Conservation (phyloP, 2,113 vertebrate genomes). For the Acanthochromis polyacanthus region DNA sequence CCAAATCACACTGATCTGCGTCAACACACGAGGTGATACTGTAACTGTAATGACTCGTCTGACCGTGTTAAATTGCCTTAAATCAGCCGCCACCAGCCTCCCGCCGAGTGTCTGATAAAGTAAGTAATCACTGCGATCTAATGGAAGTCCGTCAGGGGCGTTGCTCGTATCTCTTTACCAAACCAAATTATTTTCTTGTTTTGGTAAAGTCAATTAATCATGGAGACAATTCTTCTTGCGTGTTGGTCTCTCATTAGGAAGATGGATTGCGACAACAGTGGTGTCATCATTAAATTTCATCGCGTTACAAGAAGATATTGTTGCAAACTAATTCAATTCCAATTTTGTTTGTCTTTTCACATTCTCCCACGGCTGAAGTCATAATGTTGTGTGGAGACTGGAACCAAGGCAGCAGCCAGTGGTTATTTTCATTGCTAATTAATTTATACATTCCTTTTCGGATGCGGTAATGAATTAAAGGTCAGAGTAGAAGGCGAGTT, state of each 20-base stretch:
- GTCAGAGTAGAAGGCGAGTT: neutral
- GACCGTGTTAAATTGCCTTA: conserved; percentile 25
- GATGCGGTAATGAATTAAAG: neutral
- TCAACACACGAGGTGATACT: conserved; percentile 34
- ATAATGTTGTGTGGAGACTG: conserved; percentile 1
- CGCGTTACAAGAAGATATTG: conserved; percentile 47
- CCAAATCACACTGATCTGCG: conserved; percentile 38
- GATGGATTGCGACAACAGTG: too few species aligned
- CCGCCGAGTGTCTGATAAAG: conserved; percentile 52
- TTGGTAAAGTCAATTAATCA: conserved; percentile 50
- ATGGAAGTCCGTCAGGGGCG: conserved; percentile 64
- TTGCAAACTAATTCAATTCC: conserved; percentile 48
- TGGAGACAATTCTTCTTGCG: too few species aligned
- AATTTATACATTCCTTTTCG: neutral
- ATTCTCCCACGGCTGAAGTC: conserved; percentile 3
- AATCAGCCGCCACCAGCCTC: neutral
- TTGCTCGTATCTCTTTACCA: conserved; percentile 59
- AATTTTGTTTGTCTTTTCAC: conserved; percentile 10
- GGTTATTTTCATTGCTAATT: conserved; percentile 1
- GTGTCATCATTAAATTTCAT: conserved; percentile 39
- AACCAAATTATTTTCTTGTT: conserved; percentile 69
- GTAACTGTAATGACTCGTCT: conserved; percentile 23
- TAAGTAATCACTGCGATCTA: conserved; percentile 65
- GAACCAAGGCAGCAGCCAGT: neutral
- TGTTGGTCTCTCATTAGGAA: too few species aligned